Base-by-base conservation (phyloP, 2,797 vertebrate species). In the Microtus californicus region DNA sequence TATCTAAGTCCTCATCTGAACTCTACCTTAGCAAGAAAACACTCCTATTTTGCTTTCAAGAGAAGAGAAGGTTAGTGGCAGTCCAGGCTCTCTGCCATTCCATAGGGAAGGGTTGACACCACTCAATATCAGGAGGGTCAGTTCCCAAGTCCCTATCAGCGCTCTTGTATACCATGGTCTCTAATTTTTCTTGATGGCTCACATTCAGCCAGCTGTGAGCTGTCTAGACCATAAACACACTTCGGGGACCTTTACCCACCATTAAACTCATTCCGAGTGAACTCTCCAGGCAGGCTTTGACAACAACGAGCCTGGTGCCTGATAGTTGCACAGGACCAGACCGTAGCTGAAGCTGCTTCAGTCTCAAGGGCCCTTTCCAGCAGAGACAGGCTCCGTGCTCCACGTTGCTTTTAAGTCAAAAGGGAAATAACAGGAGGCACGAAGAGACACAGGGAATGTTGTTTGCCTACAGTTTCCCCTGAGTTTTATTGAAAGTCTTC, bases 141-240 rank as follows among this genome's bases (percentile, higher is more conserved):
- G 63, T 95, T 96, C 86, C 93, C 31, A 56, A 97, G 59, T n/a
- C 79, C 78, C 91, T n/a, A 85, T 96, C 89, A 97, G 8, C 0
- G 14, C 21, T 45, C 91, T 92, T 91, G 81, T 43, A 37, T 91
- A 95, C 96, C 90, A 95, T 45, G 51, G 88, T 93, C 90, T 95
- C 86, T 97, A 93, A 92, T 94, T 90, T 93, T 97, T 97, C 82
- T 96, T 76, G 97, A 95, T 93, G 91, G 91, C 67, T 88, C 90
- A 91, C 92, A 93, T 93, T 93, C 96, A 97, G 69, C 96, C 95
- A 97, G 73, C 90, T 95, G 48, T 96, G 96, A 97, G 23, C 80
- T 97, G 91, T 97, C 97, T 73, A 80, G 92, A 96, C 88, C 81
- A 95, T 96, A 96, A 48, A 96, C 80, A 96, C 96, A 96, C 94